Evolutionary conservation across 2,888 invertebrate genomes (phyloP), one percentile per base, ranked within the genome.

Genomic region (Rotaria sp.): DNA sequence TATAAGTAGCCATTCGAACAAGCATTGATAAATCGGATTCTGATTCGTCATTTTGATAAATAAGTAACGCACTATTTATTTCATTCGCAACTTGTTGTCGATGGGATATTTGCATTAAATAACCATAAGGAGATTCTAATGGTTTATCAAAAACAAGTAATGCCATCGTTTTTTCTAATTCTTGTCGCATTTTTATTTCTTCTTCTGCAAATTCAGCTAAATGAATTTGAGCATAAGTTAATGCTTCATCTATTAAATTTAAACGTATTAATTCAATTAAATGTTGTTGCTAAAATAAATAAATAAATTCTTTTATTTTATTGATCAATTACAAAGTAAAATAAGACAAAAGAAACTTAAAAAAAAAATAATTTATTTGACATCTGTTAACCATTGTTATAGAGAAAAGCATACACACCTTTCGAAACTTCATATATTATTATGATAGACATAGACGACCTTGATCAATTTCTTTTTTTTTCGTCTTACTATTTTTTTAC

Each of bases 111-210:
- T 96, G 94, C 87, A 99, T 92, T 67, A 99, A 93, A 91, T 98
- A 96, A 35, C 96, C 95, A 92, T 97, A 99, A 0, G 98, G 98
- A 88, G 96, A 96, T 86, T 94, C 94, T 88, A 95, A 94, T 0
- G 98, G 97, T 90, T 97, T 96, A 87, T 98, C 97, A 91, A 99
- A 99, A 13, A 98, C 98, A 35, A 99, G 91, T 86, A 99, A 92
- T 0, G 98, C 97, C 86, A 99, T 92, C 0, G 98, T 97, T 87
- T 97, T 93, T 91, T 98, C 98, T 87, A 97, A 92, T 91, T 97
- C 97, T 35, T 93, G 92, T 75, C 94, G 90, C 80, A 94, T 91
- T 85, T 92, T 91, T 30, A 94, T 94, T 91, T 95, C 94, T 26
- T 94, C 94, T 89, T 96, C 95, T 7, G 95, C 96, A 24, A 95